Base-by-base conservation (phyloP, 2,113 vertebrate genomes). In the Aphyosemion australe region DNA sequence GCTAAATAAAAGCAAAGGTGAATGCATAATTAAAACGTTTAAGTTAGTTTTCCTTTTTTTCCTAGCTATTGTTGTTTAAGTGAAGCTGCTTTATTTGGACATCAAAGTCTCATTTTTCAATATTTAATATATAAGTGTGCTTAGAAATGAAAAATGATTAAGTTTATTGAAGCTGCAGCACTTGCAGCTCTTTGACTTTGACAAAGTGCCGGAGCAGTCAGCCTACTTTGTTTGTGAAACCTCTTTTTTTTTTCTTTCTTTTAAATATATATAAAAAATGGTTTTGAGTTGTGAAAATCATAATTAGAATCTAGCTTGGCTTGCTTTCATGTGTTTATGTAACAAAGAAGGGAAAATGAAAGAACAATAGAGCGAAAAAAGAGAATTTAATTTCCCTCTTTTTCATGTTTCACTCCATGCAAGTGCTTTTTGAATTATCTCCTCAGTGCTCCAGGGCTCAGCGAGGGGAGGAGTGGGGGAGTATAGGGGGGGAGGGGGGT, bases 341-440 rank as follows among this genome's bases (percentile, higher is more conserved):
- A 78, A 83, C 82, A 80, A 87, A 88, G 80, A 78, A 70, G 69
- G 65, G 69, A 87, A 80, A 88, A 82, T 84, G 78, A 75, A 80
- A 84, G 89, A 87, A 92, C 89, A 92, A 91, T 91, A 58, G 88
- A 84, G 78, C 43, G 49, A 90, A 88, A 86, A 84, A 67, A 84
- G 81, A 85, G 81, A 90, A 90, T 89, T 91, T 82, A 86, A 89
- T 91, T 90, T 90, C 84, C 78, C 53, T 46, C 59, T 79, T 88
- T 89, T 87, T 85, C 76, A 89, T 86, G 84, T 87, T 85, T 87
- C 83, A 78, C 72, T 86, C 78, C 65, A 77, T 90, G 84, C 81
- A 84, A 83, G 80, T 86, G 79, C 83, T 86, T 89, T 87, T 90
- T 84, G 84, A 91, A 93, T 92, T 91, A 92, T 91, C 86, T 91